Evolutionary conservation across 2,888 invertebrate genomes (phyloP), one percentile per base, ranked within the genome.

Genomic region (Salpingus planirostris): DNA sequence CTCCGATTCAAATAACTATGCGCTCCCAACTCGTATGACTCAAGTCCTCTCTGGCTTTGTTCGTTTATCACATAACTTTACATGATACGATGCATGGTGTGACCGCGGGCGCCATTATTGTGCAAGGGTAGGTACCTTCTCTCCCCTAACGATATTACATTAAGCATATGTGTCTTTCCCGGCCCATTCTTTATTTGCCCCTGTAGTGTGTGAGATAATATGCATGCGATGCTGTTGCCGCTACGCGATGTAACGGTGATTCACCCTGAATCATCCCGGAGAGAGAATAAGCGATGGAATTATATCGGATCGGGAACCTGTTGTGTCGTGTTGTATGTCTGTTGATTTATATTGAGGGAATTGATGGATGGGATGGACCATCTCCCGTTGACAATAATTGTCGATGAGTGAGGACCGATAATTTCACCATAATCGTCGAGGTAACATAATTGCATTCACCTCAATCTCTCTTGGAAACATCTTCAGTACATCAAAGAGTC

Each of bases 151-250:
- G n/a, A n/a, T 42, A 54, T 54, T 53, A 43, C 54, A 54, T 56
- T 57, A 54, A 57, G 49, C 55, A 56, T 57, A 56, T 57, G 57
- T 54, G 57, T 53, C 51, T 55, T 54, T 57, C 51, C 54, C 50
- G 41, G 31, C 18, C 42, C 28, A 36, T 38, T 40, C 42, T 46
- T 36, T 37, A 46, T 36, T 37, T 41, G 39, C 45, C 31, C 42
- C 42, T 40, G 35, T 33, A 24, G 33, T 27, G n/a, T n/a, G n/a
- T n/a, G n/a, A n/a, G n/a, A n/a, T n/a, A n/a, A 33, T 36, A 41
- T 38, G 30, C n/a, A n/a, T n/a, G n/a, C n/a, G n/a, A n/a, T n/a
- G n/a, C n/a, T n/a, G n/a, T n/a, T n/a, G n/a, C n/a, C n/a, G n/a
- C n/a, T n/a, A n/a, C n/a, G n/a, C n/a, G n/a, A n/a, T n/a, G n/a